phyloP scores from a whole-genome alignment of 2,888 invertebrate species.

The Ligdia adustata region DNA sequence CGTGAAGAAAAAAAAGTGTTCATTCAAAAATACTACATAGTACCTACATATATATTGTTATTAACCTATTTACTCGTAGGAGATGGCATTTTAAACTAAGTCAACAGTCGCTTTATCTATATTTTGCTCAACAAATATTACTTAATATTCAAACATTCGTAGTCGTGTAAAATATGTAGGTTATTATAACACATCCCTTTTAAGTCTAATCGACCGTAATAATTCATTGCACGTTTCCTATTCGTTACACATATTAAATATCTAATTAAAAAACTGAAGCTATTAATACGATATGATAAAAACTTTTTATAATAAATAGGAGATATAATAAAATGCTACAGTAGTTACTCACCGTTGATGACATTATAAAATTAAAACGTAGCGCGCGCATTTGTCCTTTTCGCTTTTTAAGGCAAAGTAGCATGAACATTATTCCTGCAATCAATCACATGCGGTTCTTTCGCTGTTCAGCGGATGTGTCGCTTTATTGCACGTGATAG shows the following conservation, averaged over 20 bases:
- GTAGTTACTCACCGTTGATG: background rate
- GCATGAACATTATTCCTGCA: constrained; percentile 6
- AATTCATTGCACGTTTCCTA: constrained; percentile 12
- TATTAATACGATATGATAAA: constrained; percentile 10
- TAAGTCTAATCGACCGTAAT: constrained; percentile 3
- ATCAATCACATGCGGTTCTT: constrained; percentile 35
- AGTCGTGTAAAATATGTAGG: constrained; percentile 5
- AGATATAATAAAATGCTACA: constrained; percentile 3
- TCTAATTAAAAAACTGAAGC: constrained; percentile 1
- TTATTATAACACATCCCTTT: constrained; percentile 12
- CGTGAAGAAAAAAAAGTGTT: too few species aligned
- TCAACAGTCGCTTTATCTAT: background rate
- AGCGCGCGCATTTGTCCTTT: constrained; percentile 2
- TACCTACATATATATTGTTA: too few species aligned
- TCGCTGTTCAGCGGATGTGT: constrained; percentile 32
- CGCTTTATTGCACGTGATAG: constrained; percentile 30
- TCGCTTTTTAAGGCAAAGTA: constrained; percentile 1
- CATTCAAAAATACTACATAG: background rate
- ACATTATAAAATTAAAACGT: constrained; percentile 1
- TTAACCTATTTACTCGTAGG: too few species aligned
- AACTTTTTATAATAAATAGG: constrained; percentile 10
- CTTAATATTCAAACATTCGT: constrained; percentile 4
- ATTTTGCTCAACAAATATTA: constrained; percentile 1
- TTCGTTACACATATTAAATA: constrained; percentile 7
- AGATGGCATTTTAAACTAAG: too few species aligned